A percentile compares a stretch with the other conserved stretches of the same genome.
These are phyloP conservation scores for Cephalopterus ornatus DNA, from an alignment of 2,113 vertebrate species.

Conservation along the genomic window DNA sequence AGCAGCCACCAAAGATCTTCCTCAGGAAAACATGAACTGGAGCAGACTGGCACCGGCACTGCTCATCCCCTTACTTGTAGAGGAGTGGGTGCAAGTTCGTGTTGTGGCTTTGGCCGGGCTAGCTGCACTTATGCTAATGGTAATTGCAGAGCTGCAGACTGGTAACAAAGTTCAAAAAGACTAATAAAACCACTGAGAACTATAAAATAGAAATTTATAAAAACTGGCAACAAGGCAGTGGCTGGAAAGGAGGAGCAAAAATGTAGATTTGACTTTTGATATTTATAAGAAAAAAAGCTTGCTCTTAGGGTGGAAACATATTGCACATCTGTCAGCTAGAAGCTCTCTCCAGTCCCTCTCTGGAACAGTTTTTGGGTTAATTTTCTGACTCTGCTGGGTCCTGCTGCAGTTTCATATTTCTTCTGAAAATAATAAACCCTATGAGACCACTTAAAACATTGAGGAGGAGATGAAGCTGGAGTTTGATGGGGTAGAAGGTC, in stretches of 20 bases:
- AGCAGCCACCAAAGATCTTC: background rate
- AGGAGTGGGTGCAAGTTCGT: background rate
- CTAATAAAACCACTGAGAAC: background rate
- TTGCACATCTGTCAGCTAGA: background rate
- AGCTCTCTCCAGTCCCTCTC: background rate
- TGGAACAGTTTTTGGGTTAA: background rate
- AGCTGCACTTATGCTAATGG: background rate
- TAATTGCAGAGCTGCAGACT: background rate
- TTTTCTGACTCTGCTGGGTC: background rate
- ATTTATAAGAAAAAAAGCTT: background rate
- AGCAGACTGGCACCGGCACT: background rate
- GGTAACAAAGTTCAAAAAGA: background rate
- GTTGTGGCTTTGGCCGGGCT: fast-evolving
- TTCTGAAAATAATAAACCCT: background rate
- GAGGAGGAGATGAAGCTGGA: background rate
- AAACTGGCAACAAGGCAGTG: background rate
- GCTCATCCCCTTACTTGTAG: fast-evolving
- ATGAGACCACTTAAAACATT: background rate
- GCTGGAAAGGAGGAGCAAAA: background rate
- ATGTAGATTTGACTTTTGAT: background rate
- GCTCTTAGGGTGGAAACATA: background rate
- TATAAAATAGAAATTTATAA: background rate
- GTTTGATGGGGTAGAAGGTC: background rate
- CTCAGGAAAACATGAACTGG: background rate
- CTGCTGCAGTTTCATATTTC: background rate